Conservation (phyloP, 2,113 vertebrate species). For the Willisornis vidua region DNA sequence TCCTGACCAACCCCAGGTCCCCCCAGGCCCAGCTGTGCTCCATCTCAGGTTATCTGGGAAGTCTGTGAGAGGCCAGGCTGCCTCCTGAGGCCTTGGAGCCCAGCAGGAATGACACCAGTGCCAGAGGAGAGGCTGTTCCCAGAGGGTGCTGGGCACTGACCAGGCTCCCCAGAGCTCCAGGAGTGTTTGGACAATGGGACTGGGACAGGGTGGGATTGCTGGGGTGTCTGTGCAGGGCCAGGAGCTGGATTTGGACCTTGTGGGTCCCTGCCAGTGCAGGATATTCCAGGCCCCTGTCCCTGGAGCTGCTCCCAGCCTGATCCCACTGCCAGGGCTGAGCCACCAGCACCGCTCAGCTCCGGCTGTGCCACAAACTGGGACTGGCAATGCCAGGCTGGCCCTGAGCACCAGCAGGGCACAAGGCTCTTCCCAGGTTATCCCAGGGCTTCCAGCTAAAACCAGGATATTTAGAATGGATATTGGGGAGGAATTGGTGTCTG, state of each 20-base stretch:
- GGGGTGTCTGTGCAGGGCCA: background rate
- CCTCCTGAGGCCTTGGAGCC: rapidly evolving
- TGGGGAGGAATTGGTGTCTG: too few relatives aligned
- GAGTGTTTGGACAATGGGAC: background rate
- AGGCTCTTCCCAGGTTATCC: too few relatives aligned
- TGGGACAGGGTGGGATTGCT: background rate
- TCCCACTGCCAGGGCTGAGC: rapidly evolving
- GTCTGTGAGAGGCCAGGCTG: background rate
- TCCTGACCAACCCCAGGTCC: rapidly evolving
- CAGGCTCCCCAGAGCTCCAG: background rate
- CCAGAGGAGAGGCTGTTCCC: background rate
- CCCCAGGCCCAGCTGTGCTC: background rate
- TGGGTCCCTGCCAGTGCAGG: background rate
- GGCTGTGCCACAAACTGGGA: too few relatives aligned
- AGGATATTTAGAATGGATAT: too few relatives aligned
- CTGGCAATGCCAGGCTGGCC: too few relatives aligned
- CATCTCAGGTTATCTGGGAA: background rate
- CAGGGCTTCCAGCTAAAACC: too few relatives aligned
- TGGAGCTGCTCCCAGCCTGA: rapidly evolving
- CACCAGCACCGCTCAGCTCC: too few relatives aligned
- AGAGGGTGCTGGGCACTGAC: background rate
- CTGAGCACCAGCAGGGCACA: too few relatives aligned
- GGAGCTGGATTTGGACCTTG: background rate
- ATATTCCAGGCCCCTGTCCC: background rate
- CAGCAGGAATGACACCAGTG: rapidly evolving